A percentile compares a stretch with the other conserved stretches of the same genome.
These are phyloP conservation scores for Pristis pectinata DNA, from an alignment of 2,797 vertebrate genomes.

Conservation along the genomic window DNA sequence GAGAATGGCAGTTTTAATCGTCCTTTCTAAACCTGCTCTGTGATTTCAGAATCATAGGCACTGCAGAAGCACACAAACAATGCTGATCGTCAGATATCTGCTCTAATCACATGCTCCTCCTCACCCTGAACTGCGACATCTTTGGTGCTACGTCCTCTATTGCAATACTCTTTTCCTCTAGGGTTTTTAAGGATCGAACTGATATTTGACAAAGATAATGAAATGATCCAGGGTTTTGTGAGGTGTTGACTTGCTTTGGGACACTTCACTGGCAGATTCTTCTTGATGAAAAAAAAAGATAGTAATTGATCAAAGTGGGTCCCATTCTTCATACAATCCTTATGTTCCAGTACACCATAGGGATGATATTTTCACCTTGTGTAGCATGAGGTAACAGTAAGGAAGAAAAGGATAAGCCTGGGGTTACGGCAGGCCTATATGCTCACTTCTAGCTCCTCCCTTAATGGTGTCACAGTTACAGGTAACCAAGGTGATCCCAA, in stretches of 20 bases:
- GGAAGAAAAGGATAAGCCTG: too few species aligned
- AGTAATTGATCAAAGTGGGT: background rate
- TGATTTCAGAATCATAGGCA: background rate
- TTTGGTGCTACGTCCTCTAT: background rate
- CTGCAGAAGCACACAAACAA: background rate
- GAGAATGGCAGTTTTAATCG: background rate
- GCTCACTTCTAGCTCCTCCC: too few species aligned
- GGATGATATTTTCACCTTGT: background rate
- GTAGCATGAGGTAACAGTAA: background rate
- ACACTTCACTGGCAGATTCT: background rate
- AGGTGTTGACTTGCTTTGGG: background rate
- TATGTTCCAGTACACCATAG: background rate
- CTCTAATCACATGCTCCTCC: background rate
- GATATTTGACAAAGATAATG: background rate
- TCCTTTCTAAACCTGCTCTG: background rate
- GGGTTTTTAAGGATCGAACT: background rate
- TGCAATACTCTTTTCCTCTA: background rate
- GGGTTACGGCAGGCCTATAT: too few species aligned
- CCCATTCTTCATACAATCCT: background rate
- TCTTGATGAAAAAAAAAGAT: background rate
- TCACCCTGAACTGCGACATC: background rate
- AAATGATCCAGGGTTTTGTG: background rate
- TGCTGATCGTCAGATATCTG: background rate
- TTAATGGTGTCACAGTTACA: too few species aligned
- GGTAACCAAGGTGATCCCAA: too few species aligned